A percentile compares a stretch with the other conserved stretches of the same genome.
These are phyloP conservation scores for Mylabris phalerata DNA, from an alignment of 1,140 invertebrate genomes.

Conservation along the genomic window DNA sequence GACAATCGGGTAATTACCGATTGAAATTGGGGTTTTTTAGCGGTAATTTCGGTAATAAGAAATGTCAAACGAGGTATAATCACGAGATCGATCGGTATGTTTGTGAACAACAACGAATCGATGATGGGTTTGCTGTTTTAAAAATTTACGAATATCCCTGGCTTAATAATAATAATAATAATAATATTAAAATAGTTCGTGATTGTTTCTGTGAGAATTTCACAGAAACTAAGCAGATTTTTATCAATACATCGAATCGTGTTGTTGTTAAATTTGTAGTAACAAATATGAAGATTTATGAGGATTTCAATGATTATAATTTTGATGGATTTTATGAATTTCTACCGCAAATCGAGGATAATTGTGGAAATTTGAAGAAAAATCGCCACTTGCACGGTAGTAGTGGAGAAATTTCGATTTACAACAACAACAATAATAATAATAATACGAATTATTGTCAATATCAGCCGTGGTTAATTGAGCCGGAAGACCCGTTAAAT, in stretches of 20 bases:
- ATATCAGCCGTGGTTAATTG: slow-evolving; percentile 71
- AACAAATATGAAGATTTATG: slow-evolving; percentile 71
- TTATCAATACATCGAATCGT: slow-evolving; percentile 57
- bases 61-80: slow-evolving; percentile 58
- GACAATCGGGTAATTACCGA: slow-evolving; percentile 48
- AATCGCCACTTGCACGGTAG: slow-evolving; percentile 57
- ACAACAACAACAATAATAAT: slow-evolving; percentile 24
- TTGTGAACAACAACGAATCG: slow-evolving; percentile 46
- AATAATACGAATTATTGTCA: slow-evolving; percentile 47
- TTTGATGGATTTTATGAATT: slow-evolving; percentile 77
- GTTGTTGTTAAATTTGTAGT: slow-evolving; percentile 68
- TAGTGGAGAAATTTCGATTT: slow-evolving; percentile 61
- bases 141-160: slow-evolving; percentile 67
- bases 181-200: slow-evolving; percentile 54
- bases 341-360: slow-evolving; percentile 47
- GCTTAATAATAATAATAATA: slow-evolving; percentile 48
- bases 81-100: slow-evolving; percentile 50
- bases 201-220: slow-evolving; percentile 71
- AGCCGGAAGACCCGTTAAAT: slow-evolving; percentile 60
- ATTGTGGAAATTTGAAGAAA: slow-evolving; percentile 55
- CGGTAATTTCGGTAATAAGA: slow-evolving; percentile 60
- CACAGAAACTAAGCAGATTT: slow-evolving; percentile 50
- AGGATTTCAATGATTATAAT: slow-evolving; percentile 72
- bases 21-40: slow-evolving; percentile 58
- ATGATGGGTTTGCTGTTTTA: slow-evolving; percentile 54